Base-by-base conservation (phyloP, 2,797 vertebrate species). In the Chelmon rostratus region DNA sequence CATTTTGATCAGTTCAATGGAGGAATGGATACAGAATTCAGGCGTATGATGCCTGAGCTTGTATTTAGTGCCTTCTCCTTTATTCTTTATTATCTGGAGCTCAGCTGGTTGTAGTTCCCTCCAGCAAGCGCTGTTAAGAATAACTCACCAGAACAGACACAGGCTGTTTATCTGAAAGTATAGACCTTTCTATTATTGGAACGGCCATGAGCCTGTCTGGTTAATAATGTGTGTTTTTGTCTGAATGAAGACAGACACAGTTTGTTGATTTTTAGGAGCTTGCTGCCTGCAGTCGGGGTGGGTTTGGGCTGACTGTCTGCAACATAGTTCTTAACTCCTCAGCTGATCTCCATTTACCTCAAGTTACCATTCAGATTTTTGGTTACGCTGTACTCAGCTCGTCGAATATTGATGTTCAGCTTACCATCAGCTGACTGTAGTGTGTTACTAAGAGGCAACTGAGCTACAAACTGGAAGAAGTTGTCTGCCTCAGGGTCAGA, bases 161-260 rank as follows among this genome's bases (percentile, higher is more conserved):
- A 21, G 31, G 31, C 58, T 40, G 69, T 64, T 70, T 37, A 21
- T 65, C 16, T 70, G n/a, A 50, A 56, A 62, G 37, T 37, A 44
- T 2, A 67, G 74, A 59, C 58, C 25, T 76, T 46, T 52, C 67
- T 81, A n/a, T 78, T 71, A 63, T 65, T 78, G 52, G 69, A 63
- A 6, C 23, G 46, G 63, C 71, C 71, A 61, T 63, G 2, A 68
- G 67, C n/a, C 21, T 12, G 71, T 67, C 77, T 68, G 76, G 6
- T 56, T 64, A 49, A 82, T 79, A 87, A 73, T 67, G 79, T 28
- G 57, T 54, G 67, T 78, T 52, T 81, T 49, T 73, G 64, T 76
- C 52, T 76, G 62, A 69, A 69, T 53, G 59, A 37, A 46, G 44
- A 40, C 21, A 85, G 2, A 46, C 28, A 4, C 62, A 19, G 58